A percentile compares a stretch with the other conserved stretches of the same genome.
Evolutionary conservation across 2,113 vertebrate genomes (phyloP).

Genomic region (Colaptes auratus): DNA sequence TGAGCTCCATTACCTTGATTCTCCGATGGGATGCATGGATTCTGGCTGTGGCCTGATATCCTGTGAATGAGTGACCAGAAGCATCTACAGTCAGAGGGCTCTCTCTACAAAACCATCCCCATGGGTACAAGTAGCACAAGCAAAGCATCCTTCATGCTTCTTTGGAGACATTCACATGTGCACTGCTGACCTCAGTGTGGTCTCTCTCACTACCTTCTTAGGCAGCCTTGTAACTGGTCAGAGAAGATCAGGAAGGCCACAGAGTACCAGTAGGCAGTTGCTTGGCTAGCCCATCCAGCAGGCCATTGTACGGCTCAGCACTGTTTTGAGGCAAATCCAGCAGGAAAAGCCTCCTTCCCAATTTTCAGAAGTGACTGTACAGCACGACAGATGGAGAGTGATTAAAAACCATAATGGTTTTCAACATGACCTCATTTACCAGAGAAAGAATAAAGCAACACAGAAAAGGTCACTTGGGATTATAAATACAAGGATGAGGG

Average conservation of each 20-base stretch:
- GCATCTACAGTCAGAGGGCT: not conserved
- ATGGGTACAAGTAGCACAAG: accelerated
- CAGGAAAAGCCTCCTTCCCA: not conserved
- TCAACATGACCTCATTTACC: constrained; percentile 31
- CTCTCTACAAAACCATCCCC: not conserved
- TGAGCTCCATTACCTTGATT: not conserved
- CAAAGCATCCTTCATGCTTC: accelerated
- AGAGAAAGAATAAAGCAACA: constrained; percentile 3
- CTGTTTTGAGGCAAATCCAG: not conserved
- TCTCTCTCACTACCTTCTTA: accelerated
- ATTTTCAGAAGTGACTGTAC: not conserved
- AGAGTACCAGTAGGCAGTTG: not conserved
- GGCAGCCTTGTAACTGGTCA: not conserved
- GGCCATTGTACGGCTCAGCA: not conserved
- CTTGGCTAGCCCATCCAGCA: not conserved
- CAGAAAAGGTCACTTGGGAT: constrained; percentile 33
- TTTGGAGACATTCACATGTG: accelerated
- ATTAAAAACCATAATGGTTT: constrained; percentile 48
- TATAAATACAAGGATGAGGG: not conserved
- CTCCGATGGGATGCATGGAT: not conserved
- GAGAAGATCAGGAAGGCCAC: not conserved
- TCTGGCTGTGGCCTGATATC: not conserved
- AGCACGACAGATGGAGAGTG: constrained; percentile 22
- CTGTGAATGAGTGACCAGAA: not conserved
- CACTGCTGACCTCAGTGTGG: accelerated